Evolutionary conservation across 2,113 vertebrate species (phyloP), one percentile per base, ranked within the genome.

Genomic region (Ctenomys sociabilis): DNA sequence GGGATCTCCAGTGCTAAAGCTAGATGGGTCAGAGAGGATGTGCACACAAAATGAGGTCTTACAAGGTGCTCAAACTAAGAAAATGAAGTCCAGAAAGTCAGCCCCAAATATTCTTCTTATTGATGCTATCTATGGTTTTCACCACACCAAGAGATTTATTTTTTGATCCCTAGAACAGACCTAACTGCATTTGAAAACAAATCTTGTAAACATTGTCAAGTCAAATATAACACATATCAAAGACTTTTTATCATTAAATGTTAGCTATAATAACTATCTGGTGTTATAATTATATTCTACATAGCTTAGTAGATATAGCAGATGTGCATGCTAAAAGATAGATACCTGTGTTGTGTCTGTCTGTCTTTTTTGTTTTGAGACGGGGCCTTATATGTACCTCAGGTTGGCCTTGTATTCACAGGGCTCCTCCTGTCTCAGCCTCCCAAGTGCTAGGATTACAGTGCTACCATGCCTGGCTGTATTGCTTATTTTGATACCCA

Each of bases 1-100:
- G 95, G 61, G 35, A 70, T 86, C 52, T 98, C 96, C 63, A 94
- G 88, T 11, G 57, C 84, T 96, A 85, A 88, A 92, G 88, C 12
- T 82, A 68, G 88, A 96, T n/a, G 91, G 35, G 91, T 1, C 19
- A 30, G 54, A 93, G 22, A 45, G 77, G 85, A 90, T 63, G 70
- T 0, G 3, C 30, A 2, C 26, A 52, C 43, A 45, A 92, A 75
- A 24, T 49, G 32, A 37, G 82, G 13, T n/a, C 57, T 92, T 52
- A 70, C 9, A 52, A 64, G 52, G 73, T 61, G 30, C 68, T 70
- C 84, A 93, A 87, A 89, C 81, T 21, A 1, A 93, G 73, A 89
- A 83, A 54, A 10, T 13, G 28, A 32, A 37, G 37, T 49, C 40
- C 54, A 87, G 75, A 93, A 91, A 96, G 75, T 75, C 72, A 86